A percentile compares a stretch with the other conserved stretches of the same genome.
Evolutionary conservation across 1,140 invertebrate species (phyloP).

Genomic region (Sycophaga agraensis): DNA sequence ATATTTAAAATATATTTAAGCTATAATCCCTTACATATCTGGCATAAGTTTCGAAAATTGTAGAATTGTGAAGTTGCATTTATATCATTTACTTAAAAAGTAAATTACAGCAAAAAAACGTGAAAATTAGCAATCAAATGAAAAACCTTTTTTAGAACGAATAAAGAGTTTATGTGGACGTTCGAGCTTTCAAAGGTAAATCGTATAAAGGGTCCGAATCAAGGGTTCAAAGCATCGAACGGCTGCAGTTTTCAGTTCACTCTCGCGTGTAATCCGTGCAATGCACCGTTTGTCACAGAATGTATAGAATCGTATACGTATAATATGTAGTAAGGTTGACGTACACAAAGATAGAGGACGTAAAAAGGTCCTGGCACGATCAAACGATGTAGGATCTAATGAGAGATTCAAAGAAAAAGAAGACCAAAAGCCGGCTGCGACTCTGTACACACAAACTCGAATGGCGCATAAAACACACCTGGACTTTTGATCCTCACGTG

Average conservation of each 20-base stretch:
- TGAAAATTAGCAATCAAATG: no score
- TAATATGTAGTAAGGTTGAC: no score
- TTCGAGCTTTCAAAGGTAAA: constrained; percentile 6
- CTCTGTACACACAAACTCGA: background rate
- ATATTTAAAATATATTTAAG: no score
- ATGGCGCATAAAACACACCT: background rate
- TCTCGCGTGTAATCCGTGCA: background rate
- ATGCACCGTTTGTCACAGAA: background rate
- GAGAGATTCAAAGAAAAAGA: background rate
- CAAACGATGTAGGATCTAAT: constrained; percentile 8
- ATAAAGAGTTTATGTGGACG: no score
- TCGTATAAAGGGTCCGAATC: background rate
- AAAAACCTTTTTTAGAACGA: no score
- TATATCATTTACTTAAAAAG: no score
- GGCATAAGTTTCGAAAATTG: no score
- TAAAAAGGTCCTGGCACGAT: background rate
- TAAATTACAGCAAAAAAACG: no score
- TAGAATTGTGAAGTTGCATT: no score
- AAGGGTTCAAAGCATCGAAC: constrained; percentile 2
- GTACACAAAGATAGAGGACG: background rate
- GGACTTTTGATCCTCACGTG: no score
- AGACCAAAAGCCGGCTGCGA: background rate
- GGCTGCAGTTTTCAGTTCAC: constrained; percentile 8
- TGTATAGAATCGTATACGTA: background rate
- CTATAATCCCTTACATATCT: no score